Percentiles rank a stretch among this genome's conserved stretches.
phyloP scores from a whole-genome alignment of 2,888 invertebrate genomes.

The Kuschelorhynchus macadamiae region DNA sequence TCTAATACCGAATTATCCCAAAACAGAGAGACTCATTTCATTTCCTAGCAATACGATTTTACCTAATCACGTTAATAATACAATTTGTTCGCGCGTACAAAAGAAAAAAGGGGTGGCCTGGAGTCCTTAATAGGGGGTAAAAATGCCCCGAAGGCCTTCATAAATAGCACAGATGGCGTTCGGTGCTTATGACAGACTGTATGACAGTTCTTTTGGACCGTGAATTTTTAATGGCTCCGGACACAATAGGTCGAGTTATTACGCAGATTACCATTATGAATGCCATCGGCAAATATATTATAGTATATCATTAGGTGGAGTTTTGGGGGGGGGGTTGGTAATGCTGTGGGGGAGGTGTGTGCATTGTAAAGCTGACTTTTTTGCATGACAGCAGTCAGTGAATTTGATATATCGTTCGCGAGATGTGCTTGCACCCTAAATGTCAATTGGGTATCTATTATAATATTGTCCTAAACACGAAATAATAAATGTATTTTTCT shows the following conservation, averaged over 20 bases:
- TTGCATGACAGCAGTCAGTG: no score
- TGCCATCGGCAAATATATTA: conserved; percentile 32
- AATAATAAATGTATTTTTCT: no score
- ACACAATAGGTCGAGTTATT: conserved; percentile 45
- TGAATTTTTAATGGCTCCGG: conserved; percentile 48
- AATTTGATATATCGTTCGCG: no score
- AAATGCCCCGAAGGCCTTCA: conserved; percentile 38
- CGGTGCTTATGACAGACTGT: conserved; percentile 40
- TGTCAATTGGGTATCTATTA: no score
- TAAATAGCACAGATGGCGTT: conserved; percentile 49
- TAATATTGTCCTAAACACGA: no score
- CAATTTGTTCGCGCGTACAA: conserved; percentile 47
- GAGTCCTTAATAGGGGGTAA: conserved; percentile 37
- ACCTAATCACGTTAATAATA: conserved; percentile 54
- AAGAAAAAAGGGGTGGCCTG: conserved; percentile 43
- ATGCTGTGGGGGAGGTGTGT: no score
- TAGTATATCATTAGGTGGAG: conserved; percentile 31
- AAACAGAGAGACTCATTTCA: conserved; percentile 36
- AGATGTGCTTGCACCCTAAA: no score
- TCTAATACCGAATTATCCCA: conserved; percentile 43
- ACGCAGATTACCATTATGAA: conserved; percentile 46
- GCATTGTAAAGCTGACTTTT: no score
- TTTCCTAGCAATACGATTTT: conserved; percentile 50
- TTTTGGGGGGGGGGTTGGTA: conserved; percentile 10
- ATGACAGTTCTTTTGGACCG: conserved; percentile 45